Conservation (phyloP, 1,140 invertebrate species). For the Drosophila elegans region DNA sequence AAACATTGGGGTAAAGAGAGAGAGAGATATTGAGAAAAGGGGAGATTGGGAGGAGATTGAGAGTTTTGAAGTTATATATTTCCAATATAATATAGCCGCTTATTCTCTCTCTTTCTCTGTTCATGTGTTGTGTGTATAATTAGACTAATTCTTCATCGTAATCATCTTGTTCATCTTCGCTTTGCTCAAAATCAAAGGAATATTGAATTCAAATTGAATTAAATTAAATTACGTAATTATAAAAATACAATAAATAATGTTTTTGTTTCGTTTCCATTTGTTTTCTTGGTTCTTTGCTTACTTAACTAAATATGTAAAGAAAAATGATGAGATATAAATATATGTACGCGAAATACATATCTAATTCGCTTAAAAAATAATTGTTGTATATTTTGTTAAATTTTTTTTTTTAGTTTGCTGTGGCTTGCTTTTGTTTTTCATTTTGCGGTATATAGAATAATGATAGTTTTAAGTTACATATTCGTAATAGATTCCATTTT, state of each 20-base stretch:
- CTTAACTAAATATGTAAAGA: conserved; percentile 73
- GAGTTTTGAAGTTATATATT: conserved; percentile 4
- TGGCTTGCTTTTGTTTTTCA: conserved; percentile 14
- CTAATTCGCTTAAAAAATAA: conserved; percentile 62
- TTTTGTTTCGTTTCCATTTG: conserved; percentile 46
- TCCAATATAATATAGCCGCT: neutral
- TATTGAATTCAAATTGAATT: conserved; percentile 56
- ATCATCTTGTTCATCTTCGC: conserved; percentile 37
- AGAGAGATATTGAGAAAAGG: conserved; percentile 19
- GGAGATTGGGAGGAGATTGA: conserved; percentile 10
- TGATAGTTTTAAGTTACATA: conserved; percentile 52
- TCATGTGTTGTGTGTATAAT: conserved; percentile 41
- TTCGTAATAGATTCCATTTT: conserved; percentile 31
- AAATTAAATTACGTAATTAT: conserved; percentile 77
- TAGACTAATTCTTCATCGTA: conserved; percentile 44
- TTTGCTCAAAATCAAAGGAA: conserved; percentile 50
- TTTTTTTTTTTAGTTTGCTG: conserved; percentile 17
- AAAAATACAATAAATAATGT: conserved; percentile 80
- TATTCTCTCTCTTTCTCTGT: conserved; percentile 21
- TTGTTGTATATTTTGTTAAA: conserved; percentile 38
- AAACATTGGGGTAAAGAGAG: conserved; percentile 15
- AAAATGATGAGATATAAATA: conserved; percentile 69
- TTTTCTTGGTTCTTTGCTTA: conserved; percentile 51
- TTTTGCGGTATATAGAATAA: conserved; percentile 32
- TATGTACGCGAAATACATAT: conserved; percentile 41